Evolutionary conservation across 2,888 invertebrate genomes (phyloP), one percentile per base, ranked within the genome.

Genomic region (Cistogaster globosa): DNA sequence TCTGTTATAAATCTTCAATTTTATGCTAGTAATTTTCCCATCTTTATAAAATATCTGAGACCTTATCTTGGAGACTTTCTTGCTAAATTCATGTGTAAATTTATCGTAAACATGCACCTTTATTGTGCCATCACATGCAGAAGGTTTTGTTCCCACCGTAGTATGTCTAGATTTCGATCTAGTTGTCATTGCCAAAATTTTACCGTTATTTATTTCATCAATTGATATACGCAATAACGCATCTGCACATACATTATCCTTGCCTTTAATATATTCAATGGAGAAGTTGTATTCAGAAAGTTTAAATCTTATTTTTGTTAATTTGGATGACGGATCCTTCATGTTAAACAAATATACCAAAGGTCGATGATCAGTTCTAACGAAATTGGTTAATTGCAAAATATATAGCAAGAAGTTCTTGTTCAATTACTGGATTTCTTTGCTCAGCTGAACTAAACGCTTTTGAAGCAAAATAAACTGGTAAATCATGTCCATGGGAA

Each of bases 221-320:
- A 81, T 51, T 38, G 84, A 69, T 26, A 86, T 82, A 2, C 86
- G 63, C 16, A 69, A 87, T 20, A 86, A 36, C 26, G 86, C 87
- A 48, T 87, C 86, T 2, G 84, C 85, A 18, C 55, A 78, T 11
- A 72, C 74, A 68, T 87, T 87, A 42, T 87, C 80, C 71, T 86
- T 88, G 9, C 87, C 87, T 26, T 26, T 26, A 26, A 26, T 2
- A 26, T 26, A 26, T 79, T 77, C 83, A 26, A 87, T 81, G 67
- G 45, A 57, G 60, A 88, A 89, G 62, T 87, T 82, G 51, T 87
- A 88, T 77, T 88, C 88, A 48, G 87, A 86, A 32, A 90, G 67
- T 36, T 86, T 83, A 26, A 89, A 80, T 58, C 89, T 72, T 75
- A 88, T 89, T 69, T 87, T 87, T 9, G 87, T 88, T 22, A 89